Conservation (phyloP, 2,888 invertebrate genomes). For the Girardia tigrina region DNA sequence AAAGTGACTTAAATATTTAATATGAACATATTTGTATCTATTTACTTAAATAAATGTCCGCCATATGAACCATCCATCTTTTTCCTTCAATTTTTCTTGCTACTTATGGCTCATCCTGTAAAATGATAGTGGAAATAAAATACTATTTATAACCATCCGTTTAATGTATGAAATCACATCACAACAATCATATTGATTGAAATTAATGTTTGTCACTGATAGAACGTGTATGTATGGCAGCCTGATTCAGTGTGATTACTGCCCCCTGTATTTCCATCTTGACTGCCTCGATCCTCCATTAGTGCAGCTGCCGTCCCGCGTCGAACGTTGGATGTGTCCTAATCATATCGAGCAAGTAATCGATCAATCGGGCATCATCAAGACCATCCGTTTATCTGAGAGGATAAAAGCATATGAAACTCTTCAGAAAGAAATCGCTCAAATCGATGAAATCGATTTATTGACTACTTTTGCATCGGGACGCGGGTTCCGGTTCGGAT, state of each 20-base stretch:
- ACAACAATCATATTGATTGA: no score
- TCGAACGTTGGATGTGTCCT: constrained; percentile 90
- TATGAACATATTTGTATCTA: no score
- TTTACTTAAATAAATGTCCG: no score
- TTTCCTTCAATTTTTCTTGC: no score
- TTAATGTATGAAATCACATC: no score
- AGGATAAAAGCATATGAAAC: constrained; percentile 6
- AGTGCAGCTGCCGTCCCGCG: constrained; percentile 61
- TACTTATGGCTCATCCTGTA: no score
- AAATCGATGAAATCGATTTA: background rate
- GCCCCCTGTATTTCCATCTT: constrained; percentile 72
- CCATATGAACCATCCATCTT: no score
- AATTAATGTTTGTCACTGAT: no score
- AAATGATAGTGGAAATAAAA: no score
- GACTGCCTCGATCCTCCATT: constrained; percentile 86
- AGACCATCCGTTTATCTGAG: constrained; percentile 24
- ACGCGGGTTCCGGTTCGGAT: background rate
- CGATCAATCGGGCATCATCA: constrained; percentile 38
- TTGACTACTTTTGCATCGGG: background rate
- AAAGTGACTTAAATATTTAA: no score
- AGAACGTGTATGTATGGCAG: constrained; percentile 71
- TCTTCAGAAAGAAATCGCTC: background rate
- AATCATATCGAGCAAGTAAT: constrained; percentile 80
- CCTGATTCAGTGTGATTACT: constrained; percentile 80
- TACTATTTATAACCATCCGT: no score